Conservation (phyloP, 1,140 invertebrate genomes). For the Diorhabda carinulata region DNA sequence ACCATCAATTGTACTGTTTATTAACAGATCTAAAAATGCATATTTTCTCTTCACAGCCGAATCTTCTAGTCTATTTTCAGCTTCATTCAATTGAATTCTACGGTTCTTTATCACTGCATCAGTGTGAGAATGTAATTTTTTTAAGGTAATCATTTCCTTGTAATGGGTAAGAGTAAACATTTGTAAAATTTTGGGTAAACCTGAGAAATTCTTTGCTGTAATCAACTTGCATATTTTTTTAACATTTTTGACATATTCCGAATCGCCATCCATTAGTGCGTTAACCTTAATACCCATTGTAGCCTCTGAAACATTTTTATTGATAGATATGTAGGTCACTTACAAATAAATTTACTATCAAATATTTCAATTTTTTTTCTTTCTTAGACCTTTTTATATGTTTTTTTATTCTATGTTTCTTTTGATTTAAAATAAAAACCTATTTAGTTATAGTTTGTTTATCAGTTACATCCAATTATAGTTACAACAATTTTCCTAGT, state of each 20-base stretch:
- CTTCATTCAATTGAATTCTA: slow-evolving; percentile 30
- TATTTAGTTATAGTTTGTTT: no score
- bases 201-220: slow-evolving; percentile 33
- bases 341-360: no score
- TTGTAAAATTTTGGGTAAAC: slow-evolving; percentile 17
- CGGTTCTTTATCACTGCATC: slow-evolving; percentile 42
- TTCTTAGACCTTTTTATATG: no score
- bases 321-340: no score
- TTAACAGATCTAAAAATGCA: slow-evolving; percentile 71
- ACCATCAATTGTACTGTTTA: slow-evolving; percentile 57
- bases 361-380: no score
- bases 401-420: no score
- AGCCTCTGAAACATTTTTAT: slow-evolving; percentile 50
- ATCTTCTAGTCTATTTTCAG: slow-evolving; percentile 23
- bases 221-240: slow-evolving; percentile 52
- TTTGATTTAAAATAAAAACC: no score
- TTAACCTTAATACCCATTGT: slow-evolving; percentile 65
- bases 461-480: no score
- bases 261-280: slow-evolving; percentile 65
- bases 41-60: slow-evolving; percentile 52
- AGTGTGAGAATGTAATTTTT: slow-evolving; percentile 52
- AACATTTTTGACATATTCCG: slow-evolving; percentile 70
- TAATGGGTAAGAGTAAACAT: slow-evolving; percentile 28
- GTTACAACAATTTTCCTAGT: no score
- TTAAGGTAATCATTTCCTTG: slow-evolving; percentile 52